These are phyloP conservation scores for Nemopilema nomurai DNA, from an alignment of 30 jellyfish, hydroid and myxozoan species.

Conservation along the genomic window DNA sequence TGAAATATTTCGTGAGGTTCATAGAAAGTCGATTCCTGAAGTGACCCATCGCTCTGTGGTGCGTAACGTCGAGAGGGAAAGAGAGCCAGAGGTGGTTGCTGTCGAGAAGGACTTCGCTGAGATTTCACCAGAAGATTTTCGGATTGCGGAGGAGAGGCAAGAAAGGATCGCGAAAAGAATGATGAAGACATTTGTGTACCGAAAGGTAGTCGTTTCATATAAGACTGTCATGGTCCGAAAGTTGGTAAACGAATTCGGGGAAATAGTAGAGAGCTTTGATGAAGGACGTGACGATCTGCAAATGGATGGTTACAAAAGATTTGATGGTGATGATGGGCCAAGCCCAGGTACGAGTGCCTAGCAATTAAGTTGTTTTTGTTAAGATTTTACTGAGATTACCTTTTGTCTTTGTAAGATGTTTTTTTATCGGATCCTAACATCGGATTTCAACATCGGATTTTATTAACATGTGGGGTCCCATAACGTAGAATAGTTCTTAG, in stretches of 20 bases:
- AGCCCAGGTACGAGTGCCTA: not conserved
- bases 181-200: slow-evolving; percentile 56
- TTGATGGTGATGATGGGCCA: slow-evolving; percentile 48
- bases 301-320: slow-evolving; percentile 13
- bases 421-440: not conserved
- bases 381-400: too few relatives aligned
- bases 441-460: not conserved
- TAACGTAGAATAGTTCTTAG: too few relatives aligned
- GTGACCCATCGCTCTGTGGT: not conserved
- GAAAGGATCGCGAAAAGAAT: slow-evolving; percentile 18
- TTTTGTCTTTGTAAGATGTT: too few relatives aligned
- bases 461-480: not conserved
- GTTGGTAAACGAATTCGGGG: slow-evolving; percentile 47
- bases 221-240: slow-evolving; percentile 64
- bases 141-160: slow-evolving; percentile 25
- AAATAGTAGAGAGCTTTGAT: slow-evolving; percentile 37
- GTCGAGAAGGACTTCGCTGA: slow-evolving; percentile 21
- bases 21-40: not conserved
- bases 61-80: not conserved
- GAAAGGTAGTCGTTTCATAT: slow-evolving; percentile 43
- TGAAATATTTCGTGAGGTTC: not conserved
- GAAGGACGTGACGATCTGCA: slow-evolving; percentile 17
- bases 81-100: not conserved
- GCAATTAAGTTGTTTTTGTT: not conserved
- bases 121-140: slow-evolving; percentile 12